Base-by-base conservation (phyloP, 1,140 invertebrate genomes). In the Piezodorus guildinii region DNA sequence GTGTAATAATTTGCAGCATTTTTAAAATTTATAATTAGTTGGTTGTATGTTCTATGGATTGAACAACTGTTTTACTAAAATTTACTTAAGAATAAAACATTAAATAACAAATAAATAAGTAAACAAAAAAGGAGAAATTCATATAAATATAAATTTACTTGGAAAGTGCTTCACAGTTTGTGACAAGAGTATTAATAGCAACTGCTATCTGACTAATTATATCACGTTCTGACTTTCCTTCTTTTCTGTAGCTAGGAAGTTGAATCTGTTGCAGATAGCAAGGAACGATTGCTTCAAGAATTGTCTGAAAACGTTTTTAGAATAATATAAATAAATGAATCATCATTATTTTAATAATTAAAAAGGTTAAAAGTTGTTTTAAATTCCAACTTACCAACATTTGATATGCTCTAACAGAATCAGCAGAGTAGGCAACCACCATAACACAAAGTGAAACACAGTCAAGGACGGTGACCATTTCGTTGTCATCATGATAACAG, bases 371-470 rank as follows among this genome's bases (percentile, higher is more conserved):
- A 58, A 6, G n/a, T 5, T 25, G 4, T 9, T 14, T 3, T 14
- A n/a, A 61, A 16, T 17, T 23, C 60, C 46, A 64, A 74, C 78
- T 80, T 74, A 90, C 88, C 73, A 99, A 78, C 96, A 99, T 99
- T 77, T 99, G 96, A 75, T 95, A 92, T 44, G 93, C 93, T 67
- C 97, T 79, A 58, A 90, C 83, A 52, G 94, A 95, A 76, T 98
- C 95, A 16, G 95, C 89, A 0, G 95, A 90, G 77, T 98, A 99
- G 1, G 94, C 94, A 16, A 98, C 91, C 0, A 99, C 95, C 82
- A 97, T 97, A 0, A 98, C 94, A 73, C 92, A 96, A 21, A 95
- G 80, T 6, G 91, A 93, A 69, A 96, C 94, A 68, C 91, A 94
- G 74, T 97, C 94, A 30, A 96, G 74, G 2, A 97, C 88, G 10